Base-by-base conservation (phyloP, 2,888 invertebrate genomes). In the Dasypogon diadema region DNA sequence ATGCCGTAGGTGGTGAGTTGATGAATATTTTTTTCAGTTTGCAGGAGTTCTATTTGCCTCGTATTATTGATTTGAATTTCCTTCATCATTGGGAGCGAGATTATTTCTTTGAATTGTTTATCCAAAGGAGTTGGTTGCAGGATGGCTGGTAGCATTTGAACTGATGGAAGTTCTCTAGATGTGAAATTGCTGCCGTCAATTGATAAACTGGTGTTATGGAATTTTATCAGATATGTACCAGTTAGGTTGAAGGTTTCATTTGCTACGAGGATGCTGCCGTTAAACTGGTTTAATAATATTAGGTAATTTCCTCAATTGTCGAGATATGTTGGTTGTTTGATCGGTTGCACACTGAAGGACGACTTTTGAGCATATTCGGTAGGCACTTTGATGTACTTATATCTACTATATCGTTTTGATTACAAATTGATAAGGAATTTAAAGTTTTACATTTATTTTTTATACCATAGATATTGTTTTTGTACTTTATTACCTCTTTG, bases 371-470 rank as follows among this genome's bases (percentile, higher is more conserved):
- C 26, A 74, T 12, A 2, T 63, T 63, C 2, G 60, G 60, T 2
- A 63, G 18, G 8, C 60, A 63, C 2, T 0, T 14, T 2, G 26
- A 48, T 48, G 46, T 48, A 74, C 60, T 74, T 16, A 74, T 60
- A 48, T 74, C 60, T 48, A 74, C 2, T 8, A 74, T 10, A 48
- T 74, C 18, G 8, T 46, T 60, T 22, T 16, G 4, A n/a, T 60
- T 46, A 30, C 58, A 60, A 26, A 74, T 74, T 1, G 46, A 60
- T 2, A 74, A 16, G n/a, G 16, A 48, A 30, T 48, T 74, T 18
- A 26, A 14, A 14, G 26, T 18, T 74, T 74, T 74, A 60, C 60
- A 60, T 60, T 74, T 10, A 12, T 58, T 60, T 2, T 21, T 48
- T 14, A 60, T 37, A 18, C 56, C 2, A 16, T 34, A 73, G 16